phyloP scores from a whole-genome alignment of 2,888 invertebrate species.

The Proisotoma minuta region DNA sequence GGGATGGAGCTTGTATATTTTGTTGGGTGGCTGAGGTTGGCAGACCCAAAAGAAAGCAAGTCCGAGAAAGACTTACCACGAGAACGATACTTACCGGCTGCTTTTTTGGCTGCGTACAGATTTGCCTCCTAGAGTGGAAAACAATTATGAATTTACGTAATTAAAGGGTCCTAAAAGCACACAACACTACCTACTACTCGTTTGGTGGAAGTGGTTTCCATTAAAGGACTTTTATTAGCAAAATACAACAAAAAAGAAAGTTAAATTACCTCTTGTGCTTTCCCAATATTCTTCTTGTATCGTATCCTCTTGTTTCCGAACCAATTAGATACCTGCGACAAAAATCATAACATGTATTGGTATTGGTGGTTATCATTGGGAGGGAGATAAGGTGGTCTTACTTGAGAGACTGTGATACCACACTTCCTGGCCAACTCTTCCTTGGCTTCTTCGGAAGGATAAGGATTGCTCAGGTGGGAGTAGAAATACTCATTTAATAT shows the following conservation, averaged over 20 bases:
- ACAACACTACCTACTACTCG: too few species aligned
- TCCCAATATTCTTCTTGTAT: slow-evolving; percentile 99
- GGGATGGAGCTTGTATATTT: not conserved
- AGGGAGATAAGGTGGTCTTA: slow-evolving; percentile 51
- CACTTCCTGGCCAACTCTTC: slow-evolving; percentile 99
- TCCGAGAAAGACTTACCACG: not conserved
- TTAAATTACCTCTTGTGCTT: slow-evolving; percentile 99
- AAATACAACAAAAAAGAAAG: too few species aligned
- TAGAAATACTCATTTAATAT: slow-evolving; percentile 99
- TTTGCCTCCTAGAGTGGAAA: too few species aligned
- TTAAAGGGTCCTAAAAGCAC: too few species aligned
- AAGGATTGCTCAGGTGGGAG: slow-evolving; percentile 98
- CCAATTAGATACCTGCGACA: slow-evolving; percentile 91
- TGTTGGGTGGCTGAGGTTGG: not conserved
- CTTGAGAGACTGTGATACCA: slow-evolving; percentile 95
- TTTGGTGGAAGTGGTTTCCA: too few species aligned
- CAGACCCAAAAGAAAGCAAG: too few species aligned
- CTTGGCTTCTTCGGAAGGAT: slow-evolving; percentile 99
- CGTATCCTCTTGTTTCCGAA: slow-evolving; percentile 99
- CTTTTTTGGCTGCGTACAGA: slow-evolving; percentile 96
- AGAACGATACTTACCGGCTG: slow-evolving; percentile 65
- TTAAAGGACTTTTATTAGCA: too few species aligned
- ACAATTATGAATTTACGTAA: too few species aligned
- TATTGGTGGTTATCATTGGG: too few species aligned
- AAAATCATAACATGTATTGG: slow-evolving; percentile 4